Conservation (phyloP, 1,140 invertebrate species). For the Sitophilus oryzae region DNA sequence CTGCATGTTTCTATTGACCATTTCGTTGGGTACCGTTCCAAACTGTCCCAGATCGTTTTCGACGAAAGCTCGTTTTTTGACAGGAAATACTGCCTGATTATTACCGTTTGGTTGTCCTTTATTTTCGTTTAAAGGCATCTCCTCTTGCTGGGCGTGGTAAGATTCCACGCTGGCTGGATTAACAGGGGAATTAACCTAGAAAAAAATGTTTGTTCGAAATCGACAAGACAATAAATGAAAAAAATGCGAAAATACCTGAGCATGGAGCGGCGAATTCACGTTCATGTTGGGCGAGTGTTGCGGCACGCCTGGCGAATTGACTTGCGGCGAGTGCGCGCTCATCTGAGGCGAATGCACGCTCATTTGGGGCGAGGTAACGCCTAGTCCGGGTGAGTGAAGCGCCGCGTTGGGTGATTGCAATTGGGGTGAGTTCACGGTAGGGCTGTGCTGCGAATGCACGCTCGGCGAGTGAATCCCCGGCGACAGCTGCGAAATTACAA, state of each 20-base stretch:
- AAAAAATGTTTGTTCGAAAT: background rate
- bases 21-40: slow-evolving; percentile 16
- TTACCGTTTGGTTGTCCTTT: background rate
- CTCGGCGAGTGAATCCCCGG: slow-evolving; percentile 18
- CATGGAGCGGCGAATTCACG: slow-evolving; percentile 4
- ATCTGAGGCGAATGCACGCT: slow-evolving; percentile 6
- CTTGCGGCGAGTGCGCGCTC: background rate
- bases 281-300: slow-evolving; percentile 18
- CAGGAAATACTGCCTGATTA: slow-evolving; percentile 38
- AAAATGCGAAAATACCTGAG: background rate
- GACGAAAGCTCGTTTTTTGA: slow-evolving; percentile 56
- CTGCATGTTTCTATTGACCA: slow-evolving; percentile 20
- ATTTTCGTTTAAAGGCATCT: background rate
- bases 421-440: slow-evolving; percentile 9
- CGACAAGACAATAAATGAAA: background rate
- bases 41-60: slow-evolving; percentile 44
- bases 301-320: background rate
- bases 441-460: slow-evolving; percentile 15
- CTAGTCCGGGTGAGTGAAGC: slow-evolving; percentile 17
- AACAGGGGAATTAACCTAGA: slow-evolving; percentile 10
- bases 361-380: slow-evolving; percentile 1
- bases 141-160: slow-evolving; percentile 29
- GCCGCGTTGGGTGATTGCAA: slow-evolving; percentile 14
- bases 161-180: slow-evolving; percentile 36
- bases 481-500: slow-evolving; percentile 17